These are phyloP conservation scores for Acanthochromis polyacanthus DNA, from an alignment of 2,113 vertebrate genomes.

Conservation along the genomic window DNA sequence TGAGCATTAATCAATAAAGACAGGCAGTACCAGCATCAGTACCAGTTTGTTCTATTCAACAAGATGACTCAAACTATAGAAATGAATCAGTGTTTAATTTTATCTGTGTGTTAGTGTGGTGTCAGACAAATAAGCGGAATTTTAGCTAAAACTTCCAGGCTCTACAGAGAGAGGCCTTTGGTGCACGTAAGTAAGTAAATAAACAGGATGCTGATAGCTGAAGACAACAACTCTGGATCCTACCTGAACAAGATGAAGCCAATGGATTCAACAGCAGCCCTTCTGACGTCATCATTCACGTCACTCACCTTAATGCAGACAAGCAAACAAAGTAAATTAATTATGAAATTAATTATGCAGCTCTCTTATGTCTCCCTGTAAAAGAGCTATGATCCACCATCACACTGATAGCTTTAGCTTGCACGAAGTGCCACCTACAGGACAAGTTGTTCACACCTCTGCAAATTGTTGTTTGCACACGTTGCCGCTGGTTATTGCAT, in stretches of 20 bases:
- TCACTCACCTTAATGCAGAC: constrained; percentile 91
- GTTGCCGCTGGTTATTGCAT: neutral
- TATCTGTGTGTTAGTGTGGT: too few species aligned
- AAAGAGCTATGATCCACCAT: neutral
- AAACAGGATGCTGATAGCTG: neutral
- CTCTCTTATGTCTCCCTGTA: neutral
- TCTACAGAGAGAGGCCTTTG: neutral
- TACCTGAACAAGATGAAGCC: constrained; percentile 99
- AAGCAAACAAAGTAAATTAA: neutral
- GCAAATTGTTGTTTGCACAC: neutral
- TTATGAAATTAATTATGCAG: neutral
- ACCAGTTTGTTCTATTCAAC: too few species aligned
- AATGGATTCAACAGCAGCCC: constrained; percentile 97
- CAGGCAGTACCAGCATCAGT: too few species aligned
- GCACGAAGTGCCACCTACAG: constrained; percentile 73
- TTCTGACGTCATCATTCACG: constrained; percentile 96
- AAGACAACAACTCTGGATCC: constrained; percentile 9
- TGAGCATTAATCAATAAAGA: too few species aligned
- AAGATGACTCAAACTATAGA: too few species aligned
- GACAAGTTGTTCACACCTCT: constrained; percentile 27
- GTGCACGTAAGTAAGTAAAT: neutral
- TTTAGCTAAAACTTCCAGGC: too few species aligned
- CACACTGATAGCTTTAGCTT: neutral
- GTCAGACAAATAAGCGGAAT: too few species aligned
- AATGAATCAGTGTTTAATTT: too few species aligned